Evolutionary conservation across 2,888 invertebrate genomes (phyloP).

Genomic region (Marasmarcha lunaedactyla): DNA sequence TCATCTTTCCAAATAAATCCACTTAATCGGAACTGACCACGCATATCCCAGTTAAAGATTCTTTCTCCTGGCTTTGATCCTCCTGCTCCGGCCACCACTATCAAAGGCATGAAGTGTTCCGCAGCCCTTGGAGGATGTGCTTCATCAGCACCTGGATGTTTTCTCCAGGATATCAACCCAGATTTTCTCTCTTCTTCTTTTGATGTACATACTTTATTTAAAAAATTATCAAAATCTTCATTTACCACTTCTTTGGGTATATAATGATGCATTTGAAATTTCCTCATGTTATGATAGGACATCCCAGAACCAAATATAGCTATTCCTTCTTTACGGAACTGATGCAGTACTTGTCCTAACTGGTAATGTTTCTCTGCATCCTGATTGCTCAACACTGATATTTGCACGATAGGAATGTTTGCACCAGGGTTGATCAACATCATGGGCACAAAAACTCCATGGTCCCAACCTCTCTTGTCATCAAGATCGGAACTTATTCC

Average conservation of each 20-base stretch:
- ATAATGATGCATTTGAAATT: constrained; percentile 30
- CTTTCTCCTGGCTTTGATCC: constrained; percentile 37
- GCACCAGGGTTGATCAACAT: constrained; percentile 54
- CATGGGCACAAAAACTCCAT: constrained; percentile 64
- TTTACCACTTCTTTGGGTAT: constrained; percentile 32
- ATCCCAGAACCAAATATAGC: constrained; percentile 55
- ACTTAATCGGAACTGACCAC: constrained; percentile 43
- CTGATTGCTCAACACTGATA: constrained; percentile 47
- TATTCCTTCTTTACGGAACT: constrained; percentile 51
- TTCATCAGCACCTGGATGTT: constrained; percentile 41
- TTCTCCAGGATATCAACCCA: constrained; percentile 37
- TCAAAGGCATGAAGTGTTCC: constrained; percentile 56
- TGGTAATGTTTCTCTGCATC: constrained; percentile 47
- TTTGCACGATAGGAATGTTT: constrained; percentile 50
- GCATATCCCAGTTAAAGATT: constrained; percentile 57
- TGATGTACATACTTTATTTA: constrained; percentile 41
- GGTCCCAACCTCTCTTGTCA: constrained; percentile 55
- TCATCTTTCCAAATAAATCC: constrained; percentile 53
- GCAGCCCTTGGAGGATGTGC: constrained; percentile 50
- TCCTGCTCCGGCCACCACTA: constrained; percentile 53
- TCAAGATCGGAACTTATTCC: constrained; percentile 49
- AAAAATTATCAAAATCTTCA: constrained; percentile 47
- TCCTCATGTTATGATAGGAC: constrained; percentile 62
- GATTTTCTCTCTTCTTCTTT: constrained; percentile 32
- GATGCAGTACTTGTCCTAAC: constrained; percentile 36